Evolutionary conservation across 2,888 invertebrate genomes (phyloP), one percentile per base, ranked within the genome.

Genomic region (Agriopis marginaria): DNA sequence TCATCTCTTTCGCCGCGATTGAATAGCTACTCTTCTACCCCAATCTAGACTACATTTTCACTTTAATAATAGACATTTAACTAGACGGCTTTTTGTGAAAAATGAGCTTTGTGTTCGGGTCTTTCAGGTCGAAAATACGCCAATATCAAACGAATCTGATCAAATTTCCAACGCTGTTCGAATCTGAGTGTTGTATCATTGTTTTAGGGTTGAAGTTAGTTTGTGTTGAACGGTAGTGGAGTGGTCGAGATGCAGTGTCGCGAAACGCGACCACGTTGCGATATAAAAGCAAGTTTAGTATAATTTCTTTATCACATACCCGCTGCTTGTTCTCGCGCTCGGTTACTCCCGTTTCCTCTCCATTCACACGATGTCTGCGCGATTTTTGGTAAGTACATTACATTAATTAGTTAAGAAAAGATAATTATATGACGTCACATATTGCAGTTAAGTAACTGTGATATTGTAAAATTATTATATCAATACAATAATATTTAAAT

Each of bases 211-310:
- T 75, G 72, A 78, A 71, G 83, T 79, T 83, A 51, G 75, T 50
- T 79, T 80, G 72, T 54, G 39, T 42, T 61, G 17, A 54, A 66
- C 32, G 49, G 82, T 82, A 83, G 84, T 77, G 83, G 84, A 86
- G 85, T 76, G 71, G 82, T 81, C 70, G 81, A 88, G 90, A 89
- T 86, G 89, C 91, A 89, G 87, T 90, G 90, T 93, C 93, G 93
- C 93, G 92, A 93, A 93, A 92, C 91, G 86, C 88, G 80, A 91
- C 85, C 92, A 93, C 92, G 93, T 93, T 92, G 93, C 86, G 84
- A 91, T 93, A 93, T 93, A 93, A 93, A 93, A 93, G 93, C 91
- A 90, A 92, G 89, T 92, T 90, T 91, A 88, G 89, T 91, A 87
- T 85, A 90, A 92, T 91, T 92, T 92, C 89, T 92, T 92, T 92